Percentiles rank a stretch among this genome's conserved stretches.
These are phyloP conservation scores for Callocephalon fimbriatum DNA, from an alignment of 2,113 vertebrate species.

Conservation along the genomic window DNA sequence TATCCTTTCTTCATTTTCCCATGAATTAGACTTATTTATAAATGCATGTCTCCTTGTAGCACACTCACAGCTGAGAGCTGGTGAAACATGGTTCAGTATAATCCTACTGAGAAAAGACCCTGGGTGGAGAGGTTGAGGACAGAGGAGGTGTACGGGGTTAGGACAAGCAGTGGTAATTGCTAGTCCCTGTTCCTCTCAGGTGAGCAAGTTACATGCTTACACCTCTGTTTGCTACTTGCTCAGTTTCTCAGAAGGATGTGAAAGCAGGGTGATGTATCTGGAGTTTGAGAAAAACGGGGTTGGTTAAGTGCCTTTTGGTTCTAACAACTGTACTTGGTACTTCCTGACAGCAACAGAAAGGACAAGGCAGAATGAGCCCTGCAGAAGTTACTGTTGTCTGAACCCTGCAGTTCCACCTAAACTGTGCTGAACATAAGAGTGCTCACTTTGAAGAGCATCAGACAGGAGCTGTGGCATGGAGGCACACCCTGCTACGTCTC, in stretches of 20 bases:
- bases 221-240: neutral
- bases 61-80: neutral
- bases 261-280: neutral
- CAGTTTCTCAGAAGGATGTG: neutral
- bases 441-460: neutral
- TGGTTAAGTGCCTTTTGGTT: no score
- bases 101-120: neutral
- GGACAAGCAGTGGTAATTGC: neutral
- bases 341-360: neutral
- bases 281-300: neutral
- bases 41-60: neutral
- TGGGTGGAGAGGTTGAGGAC: neutral
- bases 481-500: neutral
- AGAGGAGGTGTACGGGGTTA: neutral
- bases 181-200: neutral
- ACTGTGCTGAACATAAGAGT: accelerated
- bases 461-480: neutral
- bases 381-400: neutral
- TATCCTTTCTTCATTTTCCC: neutral
- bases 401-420: neutral
- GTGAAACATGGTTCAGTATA: accelerated
- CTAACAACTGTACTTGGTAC: neutral
- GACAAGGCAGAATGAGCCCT: neutral
- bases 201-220: accelerated
- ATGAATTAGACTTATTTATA: neutral